Percentiles rank a stretch among this genome's conserved stretches.
Conservation (phyloP, 2,113 vertebrate species). For the Nycticryphes semicollaris region DNA sequence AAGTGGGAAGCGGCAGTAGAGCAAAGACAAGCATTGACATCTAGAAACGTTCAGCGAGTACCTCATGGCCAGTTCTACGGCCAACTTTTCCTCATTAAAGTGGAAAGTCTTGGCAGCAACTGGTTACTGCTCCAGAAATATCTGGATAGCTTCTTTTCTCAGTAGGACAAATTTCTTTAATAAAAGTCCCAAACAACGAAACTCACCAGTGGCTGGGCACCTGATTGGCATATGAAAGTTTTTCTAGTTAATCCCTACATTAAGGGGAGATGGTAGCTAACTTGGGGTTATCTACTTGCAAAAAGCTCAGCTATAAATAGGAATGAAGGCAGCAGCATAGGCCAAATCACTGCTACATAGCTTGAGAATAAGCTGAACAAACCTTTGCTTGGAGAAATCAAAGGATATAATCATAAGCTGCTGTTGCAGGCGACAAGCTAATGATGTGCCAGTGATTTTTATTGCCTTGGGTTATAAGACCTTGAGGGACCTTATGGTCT, state of each 20-base stretch:
- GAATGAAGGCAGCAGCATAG: not conserved
- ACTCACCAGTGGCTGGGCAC: not conserved
- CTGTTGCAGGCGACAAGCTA: constrained; percentile 14
- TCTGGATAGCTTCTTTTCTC: not conserved
- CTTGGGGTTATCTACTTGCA: not conserved
- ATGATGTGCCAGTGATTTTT: constrained; percentile 60
- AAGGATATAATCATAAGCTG: constrained; percentile 34
- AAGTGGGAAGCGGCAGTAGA: not conserved
- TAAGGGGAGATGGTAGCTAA: not conserved
- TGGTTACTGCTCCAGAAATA: not conserved
- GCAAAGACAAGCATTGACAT: not conserved
- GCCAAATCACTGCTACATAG: not conserved
- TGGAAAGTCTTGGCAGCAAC: not conserved
- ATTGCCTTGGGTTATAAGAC: constrained; percentile 42
- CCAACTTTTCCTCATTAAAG: not conserved
- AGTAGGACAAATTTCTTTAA: not conserved
- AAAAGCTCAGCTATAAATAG: not conserved
- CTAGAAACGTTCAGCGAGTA: not conserved
- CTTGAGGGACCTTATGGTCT: constrained; percentile 43
- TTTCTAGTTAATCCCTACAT: not conserved
- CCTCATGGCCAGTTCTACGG: not conserved
- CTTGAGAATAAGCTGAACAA: not conserved
- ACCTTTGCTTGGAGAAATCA: constrained; percentile 17
- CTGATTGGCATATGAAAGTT: not conserved
- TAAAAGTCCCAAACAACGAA: not conserved